Conservation (phyloP, 2,888 invertebrate species). For the Drosophila incognita region DNA sequence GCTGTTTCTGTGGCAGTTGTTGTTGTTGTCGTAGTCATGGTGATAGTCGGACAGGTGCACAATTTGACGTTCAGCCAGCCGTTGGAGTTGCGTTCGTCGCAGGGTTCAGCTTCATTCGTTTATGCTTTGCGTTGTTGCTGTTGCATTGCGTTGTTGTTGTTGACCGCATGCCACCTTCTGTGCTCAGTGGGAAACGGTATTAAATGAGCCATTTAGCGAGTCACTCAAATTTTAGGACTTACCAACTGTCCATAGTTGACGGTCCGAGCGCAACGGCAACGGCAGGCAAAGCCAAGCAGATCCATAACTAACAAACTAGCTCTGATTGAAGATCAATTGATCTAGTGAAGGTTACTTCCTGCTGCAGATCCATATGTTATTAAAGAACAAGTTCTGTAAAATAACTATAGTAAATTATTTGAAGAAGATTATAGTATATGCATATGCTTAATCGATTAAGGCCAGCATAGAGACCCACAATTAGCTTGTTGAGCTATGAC, state of each 20-base stretch:
- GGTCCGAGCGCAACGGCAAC: conserved; percentile 14
- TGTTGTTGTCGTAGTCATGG: conserved; percentile 75
- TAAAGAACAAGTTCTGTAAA: not conserved
- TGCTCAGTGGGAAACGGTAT: conserved; percentile 74
- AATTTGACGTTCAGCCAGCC: conserved; percentile 74
- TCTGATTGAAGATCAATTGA: conserved; percentile 41
- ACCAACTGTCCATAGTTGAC: conserved; percentile 58
- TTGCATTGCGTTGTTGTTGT: conserved; percentile 28
- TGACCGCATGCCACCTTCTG: conserved; percentile 77
- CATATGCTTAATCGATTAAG: not conserved
- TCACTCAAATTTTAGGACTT: conserved; percentile 60
- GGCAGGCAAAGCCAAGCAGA: not conserved
- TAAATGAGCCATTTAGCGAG: conserved; percentile 81
- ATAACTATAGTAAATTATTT: not conserved
- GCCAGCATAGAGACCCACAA: conserved; percentile 1
- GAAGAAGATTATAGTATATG: not conserved
- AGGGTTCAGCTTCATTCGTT: conserved; percentile 69
- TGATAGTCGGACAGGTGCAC: conserved; percentile 83
- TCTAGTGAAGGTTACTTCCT: conserved; percentile 28
- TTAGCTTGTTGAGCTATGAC: conserved; percentile 7
- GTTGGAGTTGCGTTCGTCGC: conserved; percentile 60
- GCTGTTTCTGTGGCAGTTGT: not conserved
- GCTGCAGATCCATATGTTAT: conserved; percentile 8
- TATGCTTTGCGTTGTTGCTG: conserved; percentile 64
- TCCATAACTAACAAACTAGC: conserved; percentile 25